phyloP scores from a whole-genome alignment of 2,113 vertebrate genomes.

The Odobenus rosmarus region DNA sequence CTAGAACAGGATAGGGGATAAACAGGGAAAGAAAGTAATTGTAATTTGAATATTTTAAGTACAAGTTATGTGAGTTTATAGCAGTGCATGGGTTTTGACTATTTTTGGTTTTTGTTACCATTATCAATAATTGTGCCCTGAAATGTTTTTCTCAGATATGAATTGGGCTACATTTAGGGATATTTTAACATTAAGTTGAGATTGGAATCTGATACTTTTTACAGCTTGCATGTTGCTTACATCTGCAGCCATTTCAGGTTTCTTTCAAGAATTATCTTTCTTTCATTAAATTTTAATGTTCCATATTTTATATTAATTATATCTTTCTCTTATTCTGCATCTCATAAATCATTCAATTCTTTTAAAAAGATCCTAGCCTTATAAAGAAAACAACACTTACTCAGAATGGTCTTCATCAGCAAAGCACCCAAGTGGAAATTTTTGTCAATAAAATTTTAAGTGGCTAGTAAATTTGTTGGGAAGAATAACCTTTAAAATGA shows the following conservation, averaged over 20 bases:
- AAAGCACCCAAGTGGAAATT: slow-evolving; percentile 18
- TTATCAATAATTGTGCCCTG: not conserved
- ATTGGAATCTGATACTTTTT: not conserved
- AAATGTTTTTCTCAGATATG: not conserved
- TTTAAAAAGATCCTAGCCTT: not conserved
- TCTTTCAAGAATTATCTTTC: not conserved
- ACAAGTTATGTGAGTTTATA: not conserved
- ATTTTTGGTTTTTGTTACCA: not conserved
- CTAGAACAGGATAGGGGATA: not conserved
- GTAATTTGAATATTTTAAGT: not conserved
- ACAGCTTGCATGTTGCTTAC: not conserved
- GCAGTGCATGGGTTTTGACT: not conserved
- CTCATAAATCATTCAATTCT: not conserved
- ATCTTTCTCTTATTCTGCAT: not conserved
- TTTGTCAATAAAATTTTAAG: slow-evolving; percentile 54
- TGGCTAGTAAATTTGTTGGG: slow-evolving; percentile 24
- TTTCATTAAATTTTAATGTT: slow-evolving; percentile 38
- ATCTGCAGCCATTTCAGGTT: not conserved
- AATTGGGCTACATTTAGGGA: not conserved
- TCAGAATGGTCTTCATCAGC: slow-evolving; percentile 24
- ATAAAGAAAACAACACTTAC: not conserved
- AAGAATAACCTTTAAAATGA: slow-evolving; percentile 53
- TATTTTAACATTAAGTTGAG: slow-evolving; percentile 15
- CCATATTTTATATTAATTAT: slow-evolving; percentile 20
- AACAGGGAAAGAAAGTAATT: not conserved